phyloP scores from a whole-genome alignment of 2,888 invertebrate species.

The Plemyria rubiginata region DNA sequence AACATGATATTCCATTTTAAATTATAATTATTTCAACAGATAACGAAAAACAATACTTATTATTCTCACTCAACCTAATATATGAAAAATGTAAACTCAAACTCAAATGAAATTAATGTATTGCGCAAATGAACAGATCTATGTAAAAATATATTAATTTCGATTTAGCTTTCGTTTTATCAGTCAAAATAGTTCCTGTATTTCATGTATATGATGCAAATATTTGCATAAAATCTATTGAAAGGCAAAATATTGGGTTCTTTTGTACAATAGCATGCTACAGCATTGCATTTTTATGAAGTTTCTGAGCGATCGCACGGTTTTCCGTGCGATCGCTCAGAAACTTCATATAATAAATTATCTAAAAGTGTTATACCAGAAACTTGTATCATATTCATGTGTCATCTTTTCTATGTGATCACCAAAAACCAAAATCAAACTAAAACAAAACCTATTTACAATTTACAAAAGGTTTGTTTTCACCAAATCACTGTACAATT shows the following conservation, averaged over 20 bases:
- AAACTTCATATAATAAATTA: neutral
- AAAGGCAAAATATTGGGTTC: neutral
- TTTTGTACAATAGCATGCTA: neutral
- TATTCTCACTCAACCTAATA: neutral
- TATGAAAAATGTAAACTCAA: neutral
- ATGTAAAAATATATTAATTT: neutral
- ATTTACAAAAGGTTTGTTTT: neutral
- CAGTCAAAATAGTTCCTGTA: neutral
- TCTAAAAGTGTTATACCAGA: neutral
- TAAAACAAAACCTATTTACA: constrained; percentile 17
- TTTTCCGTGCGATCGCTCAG: neutral
- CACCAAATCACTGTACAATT: too few species aligned
- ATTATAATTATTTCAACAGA: neutral
- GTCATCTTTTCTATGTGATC: neutral
- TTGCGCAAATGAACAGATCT: neutral
- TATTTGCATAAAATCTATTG: neutral
- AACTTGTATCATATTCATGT: neutral
- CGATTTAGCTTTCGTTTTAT: neutral
- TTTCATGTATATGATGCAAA: neutral
- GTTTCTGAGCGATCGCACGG: too few species aligned
- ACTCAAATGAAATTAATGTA: neutral
- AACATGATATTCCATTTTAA: neutral
- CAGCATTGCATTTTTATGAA: too few species aligned
- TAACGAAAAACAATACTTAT: neutral
- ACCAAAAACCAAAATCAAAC: constrained; percentile 4